phyloP scores from a whole-genome alignment of 2,888 invertebrate species.

The Unio delphinus region DNA sequence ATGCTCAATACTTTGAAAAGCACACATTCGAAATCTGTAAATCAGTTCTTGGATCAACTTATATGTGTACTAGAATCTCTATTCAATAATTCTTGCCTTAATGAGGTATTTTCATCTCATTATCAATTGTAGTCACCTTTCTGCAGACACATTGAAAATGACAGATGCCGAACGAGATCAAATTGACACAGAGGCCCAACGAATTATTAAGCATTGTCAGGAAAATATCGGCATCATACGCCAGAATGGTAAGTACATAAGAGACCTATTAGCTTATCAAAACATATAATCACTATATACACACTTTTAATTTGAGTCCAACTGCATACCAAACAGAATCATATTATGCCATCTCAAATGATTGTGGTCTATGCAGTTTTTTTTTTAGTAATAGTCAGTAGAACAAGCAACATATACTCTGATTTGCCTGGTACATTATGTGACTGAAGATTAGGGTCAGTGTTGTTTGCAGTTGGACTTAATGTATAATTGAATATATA shows the following conservation, averaged over 20 bases:
- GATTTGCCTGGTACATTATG: too few species aligned
- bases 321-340: not conserved
- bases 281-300: not conserved
- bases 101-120: not conserved
- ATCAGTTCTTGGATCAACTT: too few species aligned
- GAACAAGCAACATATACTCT: too few species aligned
- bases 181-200: constrained; percentile 88
- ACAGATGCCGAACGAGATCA: constrained; percentile 88
- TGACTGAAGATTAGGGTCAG: too few species aligned
- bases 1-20: too few species aligned
- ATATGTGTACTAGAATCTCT: too few species aligned
- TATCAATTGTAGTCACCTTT: constrained; percentile 55
- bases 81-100: not conserved
- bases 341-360: too few species aligned
- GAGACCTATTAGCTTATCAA: constrained; percentile 1
- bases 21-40: too few species aligned
- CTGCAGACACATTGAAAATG: constrained; percentile 80
- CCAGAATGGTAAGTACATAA: constrained; percentile 73
- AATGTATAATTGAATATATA: too few species aligned
- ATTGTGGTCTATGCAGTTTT: too few species aligned
- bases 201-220: constrained; percentile 86
- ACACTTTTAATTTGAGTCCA: not conserved
- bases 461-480: too few species aligned
- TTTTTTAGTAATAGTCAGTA: too few species aligned
- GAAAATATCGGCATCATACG: constrained; percentile 84